These are phyloP conservation scores for Rhabditoides inermis DNA, from an alignment of 2,888 invertebrate species.

Conservation along the genomic window DNA sequence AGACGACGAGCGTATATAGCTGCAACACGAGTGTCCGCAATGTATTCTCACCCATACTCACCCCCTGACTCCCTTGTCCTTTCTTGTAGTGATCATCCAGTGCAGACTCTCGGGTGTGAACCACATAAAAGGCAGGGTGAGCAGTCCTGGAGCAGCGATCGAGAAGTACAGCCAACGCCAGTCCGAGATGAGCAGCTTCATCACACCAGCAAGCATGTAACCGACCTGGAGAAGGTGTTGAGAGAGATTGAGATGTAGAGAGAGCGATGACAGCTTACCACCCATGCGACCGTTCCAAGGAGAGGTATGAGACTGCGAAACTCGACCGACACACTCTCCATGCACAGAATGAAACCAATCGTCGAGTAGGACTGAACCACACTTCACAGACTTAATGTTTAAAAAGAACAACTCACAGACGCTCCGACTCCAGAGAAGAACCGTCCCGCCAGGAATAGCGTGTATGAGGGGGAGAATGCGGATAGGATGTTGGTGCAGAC, in stretches of 20 bases:
- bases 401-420: slow-evolving; percentile 13
- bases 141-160: slow-evolving; percentile 30
- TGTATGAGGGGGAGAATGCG: slow-evolving; percentile 34
- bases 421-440: slow-evolving; percentile 45
- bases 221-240: slow-evolving; percentile 15
- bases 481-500: slow-evolving; percentile 40
- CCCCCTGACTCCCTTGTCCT: slow-evolving; percentile 25
- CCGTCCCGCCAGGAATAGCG: slow-evolving; percentile 36
- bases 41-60: slow-evolving; percentile 4
- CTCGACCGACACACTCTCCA: slow-evolving; percentile 29
- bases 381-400: background rate
- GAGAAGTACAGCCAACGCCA: slow-evolving; percentile 45
- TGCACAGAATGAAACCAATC: slow-evolving; percentile 22
- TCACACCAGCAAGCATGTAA: slow-evolving; percentile 42
- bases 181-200: slow-evolving; percentile 26
- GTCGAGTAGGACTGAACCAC: slow-evolving; percentile 21
- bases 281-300: slow-evolving; percentile 21
- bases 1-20: slow-evolving; percentile 27
- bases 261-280: slow-evolving; percentile 2
- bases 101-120: slow-evolving; percentile 41
- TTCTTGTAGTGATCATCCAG: slow-evolving; percentile 42
- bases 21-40: slow-evolving; percentile 2
- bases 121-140: slow-evolving; percentile 41
- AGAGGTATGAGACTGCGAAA: slow-evolving; percentile 27
- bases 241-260: background rate